Percentiles rank a stretch among this genome's conserved stretches.
These are phyloP conservation scores for Drosophila eohydei DNA, from an alignment of 2,888 invertebrate species.

Conservation along the genomic window DNA sequence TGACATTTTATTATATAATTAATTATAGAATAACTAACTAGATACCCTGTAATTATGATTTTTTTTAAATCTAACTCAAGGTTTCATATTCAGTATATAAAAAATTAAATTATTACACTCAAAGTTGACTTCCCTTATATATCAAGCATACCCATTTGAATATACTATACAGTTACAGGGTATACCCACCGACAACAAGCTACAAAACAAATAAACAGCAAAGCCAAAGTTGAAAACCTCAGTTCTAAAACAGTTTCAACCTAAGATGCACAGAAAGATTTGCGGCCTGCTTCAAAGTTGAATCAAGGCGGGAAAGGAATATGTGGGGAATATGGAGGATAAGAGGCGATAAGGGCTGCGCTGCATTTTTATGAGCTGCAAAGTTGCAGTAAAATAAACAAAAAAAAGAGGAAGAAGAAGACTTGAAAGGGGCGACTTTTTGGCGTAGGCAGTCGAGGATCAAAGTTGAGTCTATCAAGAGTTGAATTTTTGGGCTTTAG, in stretches of 20 bases:
- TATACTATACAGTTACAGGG: slow-evolving; percentile 9
- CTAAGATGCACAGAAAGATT: slow-evolving; percentile 55
- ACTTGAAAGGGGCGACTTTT: neutral
- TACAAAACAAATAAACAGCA: slow-evolving; percentile 31
- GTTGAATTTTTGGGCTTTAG: slow-evolving; percentile 16
- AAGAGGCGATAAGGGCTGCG: neutral
- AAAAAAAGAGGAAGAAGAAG: neutral
- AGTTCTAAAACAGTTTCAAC: slow-evolving; percentile 41
- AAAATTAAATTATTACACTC: neutral
- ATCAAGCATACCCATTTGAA: neutral
- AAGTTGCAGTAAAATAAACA: slow-evolving; percentile 55
- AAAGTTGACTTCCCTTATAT: neutral
- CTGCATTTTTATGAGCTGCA: slow-evolving; percentile 50
- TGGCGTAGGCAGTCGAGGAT: neutral
- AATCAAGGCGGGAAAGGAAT: no score
- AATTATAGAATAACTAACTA: neutral
- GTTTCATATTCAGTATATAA: no score
- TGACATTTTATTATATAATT: neutral
- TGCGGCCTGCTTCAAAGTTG: slow-evolving; percentile 35
- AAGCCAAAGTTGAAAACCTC: slow-evolving; percentile 49
- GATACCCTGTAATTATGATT: neutral
- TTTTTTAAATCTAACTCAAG: neutral
- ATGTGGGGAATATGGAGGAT: neutral
- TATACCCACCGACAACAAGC: slow-evolving; percentile 26
- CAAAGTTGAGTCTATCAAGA: slow-evolving; percentile 31